These are phyloP conservation scores for Spatula clypeata DNA, from an alignment of 2,797 vertebrate species.

Conservation along the genomic window DNA sequence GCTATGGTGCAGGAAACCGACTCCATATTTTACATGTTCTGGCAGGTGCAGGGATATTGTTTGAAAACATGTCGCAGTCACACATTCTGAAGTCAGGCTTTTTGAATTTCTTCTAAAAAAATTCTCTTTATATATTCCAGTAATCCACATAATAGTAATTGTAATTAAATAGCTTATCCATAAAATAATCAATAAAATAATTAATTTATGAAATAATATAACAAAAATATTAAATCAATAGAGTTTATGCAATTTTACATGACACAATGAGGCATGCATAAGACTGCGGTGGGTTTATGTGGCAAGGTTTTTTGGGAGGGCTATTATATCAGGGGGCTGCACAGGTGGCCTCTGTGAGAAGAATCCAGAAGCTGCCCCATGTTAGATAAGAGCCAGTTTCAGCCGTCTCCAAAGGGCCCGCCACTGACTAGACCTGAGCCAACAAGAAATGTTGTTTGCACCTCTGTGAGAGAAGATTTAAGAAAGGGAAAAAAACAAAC, in stretches of 20 bases:
- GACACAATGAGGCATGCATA: not conserved
- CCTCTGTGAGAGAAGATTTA: no score
- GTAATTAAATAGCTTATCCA: not conserved
- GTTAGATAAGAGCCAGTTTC: no score
- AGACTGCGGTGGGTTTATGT: no score
- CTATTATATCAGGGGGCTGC: no score
- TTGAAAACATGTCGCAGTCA: not conserved
- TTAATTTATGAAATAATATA: not conserved
- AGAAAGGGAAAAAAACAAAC: no score
- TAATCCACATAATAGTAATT: not conserved
- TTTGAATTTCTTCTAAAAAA: not conserved
- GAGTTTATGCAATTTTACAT: not conserved
- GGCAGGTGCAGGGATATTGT: not conserved
- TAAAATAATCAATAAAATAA: not conserved
- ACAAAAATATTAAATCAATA: not conserved
- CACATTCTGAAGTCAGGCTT: not conserved
- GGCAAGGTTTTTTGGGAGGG: no score
- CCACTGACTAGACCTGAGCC: no score
- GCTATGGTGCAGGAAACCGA: not conserved
- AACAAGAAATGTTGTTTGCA: no score
- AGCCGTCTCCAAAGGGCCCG: no score
- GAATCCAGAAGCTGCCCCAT: no score
- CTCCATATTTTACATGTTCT: not conserved
- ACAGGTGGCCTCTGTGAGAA: no score
- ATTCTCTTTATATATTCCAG: not conserved